Percentiles rank a stretch among this genome's conserved stretches.
These are phyloP conservation scores for Drosophila tani DNA, from an alignment of 1,140 invertebrate species.

Conservation along the genomic window DNA sequence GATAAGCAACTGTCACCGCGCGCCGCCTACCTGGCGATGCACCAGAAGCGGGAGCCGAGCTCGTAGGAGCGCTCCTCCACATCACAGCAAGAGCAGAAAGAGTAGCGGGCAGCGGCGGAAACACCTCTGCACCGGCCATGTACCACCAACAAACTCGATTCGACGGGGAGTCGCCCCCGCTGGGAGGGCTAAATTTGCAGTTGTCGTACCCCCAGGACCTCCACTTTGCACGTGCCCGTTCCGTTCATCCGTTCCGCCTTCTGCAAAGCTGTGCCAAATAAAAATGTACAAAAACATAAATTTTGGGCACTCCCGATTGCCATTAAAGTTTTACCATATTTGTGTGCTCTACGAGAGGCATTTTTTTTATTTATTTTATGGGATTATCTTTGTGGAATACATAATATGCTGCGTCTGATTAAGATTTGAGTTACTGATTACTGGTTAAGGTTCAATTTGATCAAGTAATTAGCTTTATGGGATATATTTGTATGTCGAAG, in stretches of 20 bases:
- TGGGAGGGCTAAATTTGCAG: conserved; percentile 61
- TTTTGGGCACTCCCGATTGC: conserved; percentile 18
- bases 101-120: conserved; percentile 8
- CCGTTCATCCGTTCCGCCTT: not conserved
- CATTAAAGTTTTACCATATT: conserved; percentile 35
- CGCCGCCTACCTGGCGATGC: conserved; percentile 48
- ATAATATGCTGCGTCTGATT: conserved; percentile 54
- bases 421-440: conserved; percentile 40
- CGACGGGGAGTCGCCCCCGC: conserved; percentile 7
- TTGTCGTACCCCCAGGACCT: conserved; percentile 35
- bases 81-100: conserved; percentile 5
- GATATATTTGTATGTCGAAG: not conserved
- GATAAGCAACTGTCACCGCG: conserved; percentile 55
- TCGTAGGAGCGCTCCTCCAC: conserved; percentile 15
- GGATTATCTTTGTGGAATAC: conserved; percentile 39
- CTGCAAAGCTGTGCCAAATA: conserved; percentile 31
- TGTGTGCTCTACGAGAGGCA: conserved; percentile 32
- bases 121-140: conserved; percentile 10
- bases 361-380: conserved; percentile 43
- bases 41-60: conserved; percentile 32
- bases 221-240: conserved; percentile 15
- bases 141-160: conserved; percentile 10
- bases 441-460: conserved; percentile 41
- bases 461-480: conserved; percentile 29
- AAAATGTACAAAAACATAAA: conserved; percentile 36